Evolutionary conservation across 2,797 vertebrate genomes (phyloP).

Genomic region (Fundulus diaphanus): DNA sequence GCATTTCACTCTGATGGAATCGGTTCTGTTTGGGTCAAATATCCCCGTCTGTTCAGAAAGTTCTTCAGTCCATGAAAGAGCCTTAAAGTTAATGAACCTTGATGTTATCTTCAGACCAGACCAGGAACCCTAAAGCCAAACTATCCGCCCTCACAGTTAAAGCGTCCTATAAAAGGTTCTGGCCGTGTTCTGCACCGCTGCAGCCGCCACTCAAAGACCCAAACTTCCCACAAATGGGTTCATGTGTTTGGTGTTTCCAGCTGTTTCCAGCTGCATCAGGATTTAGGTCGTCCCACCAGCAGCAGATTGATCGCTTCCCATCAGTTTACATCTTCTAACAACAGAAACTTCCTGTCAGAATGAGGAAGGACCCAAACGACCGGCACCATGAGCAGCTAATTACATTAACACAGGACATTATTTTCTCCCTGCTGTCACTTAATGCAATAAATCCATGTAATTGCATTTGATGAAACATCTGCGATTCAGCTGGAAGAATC

Average conservation of each 20-base stretch:
- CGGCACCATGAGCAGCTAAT: constrained; percentile 18
- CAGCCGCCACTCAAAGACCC: too few relatives aligned
- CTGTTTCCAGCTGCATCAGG: too few relatives aligned
- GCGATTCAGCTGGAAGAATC: background rate
- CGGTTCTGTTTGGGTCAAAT: too few relatives aligned
- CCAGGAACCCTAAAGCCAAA: too few relatives aligned
- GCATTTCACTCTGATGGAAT: too few relatives aligned
- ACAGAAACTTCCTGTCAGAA: constrained; percentile 19
- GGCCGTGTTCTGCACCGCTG: too few relatives aligned
- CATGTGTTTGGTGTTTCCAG: too few relatives aligned
- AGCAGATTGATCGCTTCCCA: background rate
- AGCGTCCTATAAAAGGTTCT: background rate
- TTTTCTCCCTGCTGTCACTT: background rate
- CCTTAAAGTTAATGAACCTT: too few relatives aligned
- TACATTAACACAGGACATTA: constrained; percentile 19
- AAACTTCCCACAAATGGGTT: too few relatives aligned
- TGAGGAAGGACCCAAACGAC: background rate
- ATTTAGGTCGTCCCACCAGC: background rate
- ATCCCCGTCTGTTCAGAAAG: too few relatives aligned
- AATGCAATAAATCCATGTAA: background rate
- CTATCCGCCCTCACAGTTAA: background rate
- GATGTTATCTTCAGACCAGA: too few relatives aligned
- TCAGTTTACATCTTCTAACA: constrained; percentile 23
- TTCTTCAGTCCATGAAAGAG: too few relatives aligned
- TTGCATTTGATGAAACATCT: constrained; percentile 3